A percentile compares a stretch with the other conserved stretches of the same genome.
phyloP scores from a whole-genome alignment of 2,888 invertebrate genomes.

The Spodoptera littoralis region DNA sequence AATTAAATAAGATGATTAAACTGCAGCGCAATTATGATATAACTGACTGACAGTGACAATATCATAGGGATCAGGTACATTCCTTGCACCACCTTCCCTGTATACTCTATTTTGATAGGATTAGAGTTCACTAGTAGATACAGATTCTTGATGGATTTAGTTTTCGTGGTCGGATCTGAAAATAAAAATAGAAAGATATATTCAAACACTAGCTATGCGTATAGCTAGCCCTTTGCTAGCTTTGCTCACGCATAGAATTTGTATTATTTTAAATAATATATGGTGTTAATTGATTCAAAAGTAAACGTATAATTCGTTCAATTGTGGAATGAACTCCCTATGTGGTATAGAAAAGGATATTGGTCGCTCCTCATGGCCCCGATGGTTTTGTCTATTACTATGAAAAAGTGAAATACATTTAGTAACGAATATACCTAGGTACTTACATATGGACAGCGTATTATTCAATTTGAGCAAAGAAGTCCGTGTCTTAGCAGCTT shows the following conservation, averaged over 20 bases:
- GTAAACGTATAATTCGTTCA: no score
- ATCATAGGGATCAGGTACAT: slow-evolving; percentile 43
- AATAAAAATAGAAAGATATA: slow-evolving; percentile 1
- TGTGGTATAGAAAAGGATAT: no score
- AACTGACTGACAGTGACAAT: slow-evolving; percentile 24
- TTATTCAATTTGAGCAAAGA: slow-evolving; percentile 20
- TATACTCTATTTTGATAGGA: slow-evolving; percentile 19
- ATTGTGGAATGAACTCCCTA: no score
- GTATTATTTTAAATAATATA: no score
- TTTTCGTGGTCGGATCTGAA: slow-evolving; percentile 25
- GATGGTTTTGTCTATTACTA: no score
- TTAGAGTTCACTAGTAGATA: slow-evolving; percentile 16
- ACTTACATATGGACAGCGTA: neutral
- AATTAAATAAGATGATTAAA: slow-evolving; percentile 37
- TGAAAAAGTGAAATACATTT: no score
- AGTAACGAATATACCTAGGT: no score
- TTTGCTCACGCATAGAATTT: no score
- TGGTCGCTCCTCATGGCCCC: no score
- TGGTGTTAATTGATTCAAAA: no score
- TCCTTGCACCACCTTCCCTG: slow-evolving; percentile 9
- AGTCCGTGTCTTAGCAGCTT: slow-evolving; percentile 11
- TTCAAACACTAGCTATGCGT: no score
- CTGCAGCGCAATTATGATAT: slow-evolving; percentile 40
- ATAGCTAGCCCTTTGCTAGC: no score
- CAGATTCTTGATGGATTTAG: slow-evolving; percentile 23